Conservation (phyloP, 1,140 invertebrate genomes). For the Drosophila subobscura region DNA sequence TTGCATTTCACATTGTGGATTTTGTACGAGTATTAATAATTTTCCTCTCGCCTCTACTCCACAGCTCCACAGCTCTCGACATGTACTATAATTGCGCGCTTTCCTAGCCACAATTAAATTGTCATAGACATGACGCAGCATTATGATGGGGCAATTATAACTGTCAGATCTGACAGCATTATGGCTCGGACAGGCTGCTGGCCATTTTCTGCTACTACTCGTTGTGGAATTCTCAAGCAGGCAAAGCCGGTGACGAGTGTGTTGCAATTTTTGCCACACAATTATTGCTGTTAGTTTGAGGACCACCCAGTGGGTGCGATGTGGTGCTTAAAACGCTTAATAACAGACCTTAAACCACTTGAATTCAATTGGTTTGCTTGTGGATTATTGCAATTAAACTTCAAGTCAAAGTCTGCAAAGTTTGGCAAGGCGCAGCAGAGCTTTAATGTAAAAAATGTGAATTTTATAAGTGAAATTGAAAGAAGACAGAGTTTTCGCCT, state of each 20-base stretch:
- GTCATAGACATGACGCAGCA: conserved; percentile 77
- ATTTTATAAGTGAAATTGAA: no score
- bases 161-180: conserved; percentile 74
- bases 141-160: conserved; percentile 78
- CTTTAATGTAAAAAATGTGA: no score
- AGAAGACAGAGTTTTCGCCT: no score
- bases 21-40: conserved; percentile 18
- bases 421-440: no score
- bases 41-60: conserved; percentile 10
- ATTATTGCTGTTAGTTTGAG: conserved; percentile 16
- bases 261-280: conserved; percentile 31
- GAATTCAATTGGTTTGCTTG: background rate
- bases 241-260: conserved; percentile 4
- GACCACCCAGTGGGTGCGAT: conserved; percentile 28
- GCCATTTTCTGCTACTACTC: no score
- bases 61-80: conserved; percentile 23
- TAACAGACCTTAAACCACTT: conserved; percentile 3
- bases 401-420: no score
- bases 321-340: conserved; percentile 4
- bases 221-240: conserved; percentile 24
- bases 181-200: conserved; percentile 35
- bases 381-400: background rate
- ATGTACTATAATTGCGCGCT: conserved; percentile 71
- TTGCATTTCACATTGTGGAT: conserved; percentile 50
- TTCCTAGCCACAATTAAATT: conserved; percentile 80